phyloP scores from a whole-genome alignment of 2,113 vertebrate species.

The Trachemys scripta region DNA sequence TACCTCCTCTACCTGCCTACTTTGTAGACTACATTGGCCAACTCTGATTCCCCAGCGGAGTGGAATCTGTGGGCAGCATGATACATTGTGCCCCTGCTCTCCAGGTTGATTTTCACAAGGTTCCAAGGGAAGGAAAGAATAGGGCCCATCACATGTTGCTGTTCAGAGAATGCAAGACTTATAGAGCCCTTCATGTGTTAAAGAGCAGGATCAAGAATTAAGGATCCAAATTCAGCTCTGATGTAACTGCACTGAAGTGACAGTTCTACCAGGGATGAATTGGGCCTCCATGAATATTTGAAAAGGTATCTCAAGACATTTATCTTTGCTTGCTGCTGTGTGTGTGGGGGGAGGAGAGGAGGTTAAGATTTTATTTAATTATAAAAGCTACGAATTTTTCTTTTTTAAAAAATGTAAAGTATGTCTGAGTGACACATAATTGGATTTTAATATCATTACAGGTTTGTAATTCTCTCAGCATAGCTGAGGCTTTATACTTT shows the following conservation, averaged over 20 bases:
- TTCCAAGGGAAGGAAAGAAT: not conserved
- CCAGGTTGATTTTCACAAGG: not conserved
- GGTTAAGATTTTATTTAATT: not conserved
- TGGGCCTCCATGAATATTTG: fast-evolving
- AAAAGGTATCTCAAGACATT: not conserved
- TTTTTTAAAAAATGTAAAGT: conserved; percentile 1
- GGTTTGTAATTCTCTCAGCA: conserved; percentile 10
- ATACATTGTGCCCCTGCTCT: not conserved
- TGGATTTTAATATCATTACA: not conserved
- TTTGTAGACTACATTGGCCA: not conserved
- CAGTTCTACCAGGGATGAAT: not conserved
- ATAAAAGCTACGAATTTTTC: not conserved
- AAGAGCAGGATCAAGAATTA: not conserved
- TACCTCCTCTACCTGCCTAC: not conserved
- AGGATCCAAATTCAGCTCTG: not conserved
- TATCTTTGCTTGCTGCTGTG: not conserved
- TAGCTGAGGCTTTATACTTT: not conserved
- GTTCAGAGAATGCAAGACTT: not conserved
- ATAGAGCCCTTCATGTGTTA: not conserved
- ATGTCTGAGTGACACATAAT: not conserved
- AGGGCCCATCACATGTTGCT: not conserved
- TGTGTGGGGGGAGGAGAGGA: not conserved
- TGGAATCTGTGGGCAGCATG: not conserved
- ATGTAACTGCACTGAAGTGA: not conserved
- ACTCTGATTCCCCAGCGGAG: not conserved